Percentiles rank a stretch among this genome's conserved stretches.
phyloP scores from a whole-genome alignment of 2,888 invertebrate genomes.

The Clitarchus hookeri region DNA sequence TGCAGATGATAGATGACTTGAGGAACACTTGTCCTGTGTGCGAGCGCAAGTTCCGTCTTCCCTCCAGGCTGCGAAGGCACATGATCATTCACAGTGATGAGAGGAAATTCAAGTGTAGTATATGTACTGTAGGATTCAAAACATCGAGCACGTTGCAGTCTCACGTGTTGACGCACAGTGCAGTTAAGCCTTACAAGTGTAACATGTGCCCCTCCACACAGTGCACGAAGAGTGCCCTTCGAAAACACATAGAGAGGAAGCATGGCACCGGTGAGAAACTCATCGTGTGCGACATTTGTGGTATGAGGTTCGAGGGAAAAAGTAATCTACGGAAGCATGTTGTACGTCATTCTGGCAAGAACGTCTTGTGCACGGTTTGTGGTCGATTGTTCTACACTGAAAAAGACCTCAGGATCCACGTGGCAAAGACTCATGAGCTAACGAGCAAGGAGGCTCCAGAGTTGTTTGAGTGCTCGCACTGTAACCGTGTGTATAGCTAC shows the following conservation, averaged over 20 bases:
- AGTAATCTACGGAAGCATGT: not conserved
- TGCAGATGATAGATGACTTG: not conserved
- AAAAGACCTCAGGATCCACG: slow-evolving; percentile 5
- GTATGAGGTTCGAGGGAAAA: not conserved
- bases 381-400: not conserved
- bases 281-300: not conserved
- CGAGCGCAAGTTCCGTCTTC: not conserved
- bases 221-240: slow-evolving; percentile 6
- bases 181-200: not conserved
- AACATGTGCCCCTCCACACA: not conserved
- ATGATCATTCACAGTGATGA: not conserved
- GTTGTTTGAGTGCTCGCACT: not conserved
- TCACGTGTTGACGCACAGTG: not conserved
- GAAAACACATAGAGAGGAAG: not conserved
- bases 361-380: not conserved
- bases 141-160: not conserved
- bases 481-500: not conserved
- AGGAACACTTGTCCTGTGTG: not conserved
- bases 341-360: not conserved
- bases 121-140: not conserved
- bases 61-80: not conserved
- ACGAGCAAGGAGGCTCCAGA: not conserved
- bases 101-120: not conserved
- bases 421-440: not conserved
- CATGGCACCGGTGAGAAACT: not conserved